Evolutionary conservation across 2,888 invertebrate genomes (phyloP), one percentile per base, ranked within the genome.

Genomic region (Lomographa bimaculata): DNA sequence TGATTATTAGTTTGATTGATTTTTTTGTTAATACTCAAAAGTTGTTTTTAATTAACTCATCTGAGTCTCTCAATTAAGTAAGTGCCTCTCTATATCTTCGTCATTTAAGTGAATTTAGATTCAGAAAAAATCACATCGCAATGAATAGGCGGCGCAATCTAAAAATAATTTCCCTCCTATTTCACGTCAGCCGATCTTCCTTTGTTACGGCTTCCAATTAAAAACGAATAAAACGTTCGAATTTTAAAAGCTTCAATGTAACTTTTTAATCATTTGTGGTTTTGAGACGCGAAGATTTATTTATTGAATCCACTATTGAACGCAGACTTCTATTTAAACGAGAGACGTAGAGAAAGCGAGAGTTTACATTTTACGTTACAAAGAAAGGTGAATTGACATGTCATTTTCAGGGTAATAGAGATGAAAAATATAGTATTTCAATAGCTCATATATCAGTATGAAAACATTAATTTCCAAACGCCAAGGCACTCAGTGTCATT

Each of bases 141-240:
- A 16, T 30, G 8, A 30, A 16, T 30, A 9, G 7, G 3, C 21
- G 32, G 3, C 54, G 50, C 57, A 54, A 50, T 59, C 47, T 57
- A 57, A 64, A 65, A 57, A 54, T 54, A 49, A 57, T 60, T 57
- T 59, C 46, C 58, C 57, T 68, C 68, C 64, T 58, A 66, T n/a
- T 69, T 72, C 71, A 66, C 63, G 59, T 63, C 63, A 68, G 69
- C 69, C 66, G 70, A 72, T 71, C 60, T 65, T 64, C 68, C 68
- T 78, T 79, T 80, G 75, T 79, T 69, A 61, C 56, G 54, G 64
- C 30, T 44, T 70, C 68, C 78, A 79, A 79, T 80, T 79, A 79
- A 79, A 74, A 70, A 65, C 49, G 58, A 68, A 64, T 61, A 62
- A 71, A 66, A 56, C 52, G 56, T 42, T 52, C 56, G 51, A 60